Percentiles rank a stretch among this genome's conserved stretches.
These are phyloP conservation scores for Empis stercorea DNA, from an alignment of 2,888 invertebrate genomes.

Conservation along the genomic window DNA sequence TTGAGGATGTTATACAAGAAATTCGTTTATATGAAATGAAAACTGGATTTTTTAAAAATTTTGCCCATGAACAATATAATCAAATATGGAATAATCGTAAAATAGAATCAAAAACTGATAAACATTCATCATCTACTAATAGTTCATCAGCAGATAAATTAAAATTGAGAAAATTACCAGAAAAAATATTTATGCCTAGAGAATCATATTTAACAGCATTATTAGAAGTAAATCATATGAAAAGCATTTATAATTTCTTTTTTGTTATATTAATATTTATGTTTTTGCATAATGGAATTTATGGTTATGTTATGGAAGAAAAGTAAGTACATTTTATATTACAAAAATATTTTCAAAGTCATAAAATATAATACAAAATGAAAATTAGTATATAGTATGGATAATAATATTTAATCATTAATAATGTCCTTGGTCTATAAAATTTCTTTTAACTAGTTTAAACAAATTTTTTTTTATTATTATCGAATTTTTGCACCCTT, in stretches of 20 bases:
- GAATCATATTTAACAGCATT: constrained; percentile 73
- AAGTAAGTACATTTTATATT: constrained; percentile 37
- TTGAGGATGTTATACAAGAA: constrained; percentile 30
- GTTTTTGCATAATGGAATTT: constrained; percentile 56
- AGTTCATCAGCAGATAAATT: background rate
- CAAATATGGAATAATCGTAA: constrained; percentile 15
- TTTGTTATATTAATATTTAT: constrained; percentile 60
- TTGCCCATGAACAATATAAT: constrained; percentile 14
- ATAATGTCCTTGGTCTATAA: too few species aligned
- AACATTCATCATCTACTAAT: background rate
- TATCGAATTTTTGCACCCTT: too few species aligned
- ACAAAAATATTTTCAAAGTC: too few species aligned
- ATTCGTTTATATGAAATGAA: constrained; percentile 26
- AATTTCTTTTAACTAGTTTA: too few species aligned
- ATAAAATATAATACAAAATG: too few species aligned
- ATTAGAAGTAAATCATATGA: constrained; percentile 62
- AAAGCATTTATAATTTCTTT: constrained; percentile 76
- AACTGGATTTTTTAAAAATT: constrained; percentile 25
- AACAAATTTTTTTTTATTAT: too few species aligned
- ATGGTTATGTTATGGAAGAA: constrained; percentile 61
- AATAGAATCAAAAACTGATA: background rate
- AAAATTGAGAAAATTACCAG: constrained; percentile 35
- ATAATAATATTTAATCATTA: too few species aligned
- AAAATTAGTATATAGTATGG: too few species aligned
- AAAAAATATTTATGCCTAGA: constrained; percentile 54